These are phyloP conservation scores for Siniperca undulata DNA, from an alignment of 2,797 vertebrate species.

Conservation along the genomic window DNA sequence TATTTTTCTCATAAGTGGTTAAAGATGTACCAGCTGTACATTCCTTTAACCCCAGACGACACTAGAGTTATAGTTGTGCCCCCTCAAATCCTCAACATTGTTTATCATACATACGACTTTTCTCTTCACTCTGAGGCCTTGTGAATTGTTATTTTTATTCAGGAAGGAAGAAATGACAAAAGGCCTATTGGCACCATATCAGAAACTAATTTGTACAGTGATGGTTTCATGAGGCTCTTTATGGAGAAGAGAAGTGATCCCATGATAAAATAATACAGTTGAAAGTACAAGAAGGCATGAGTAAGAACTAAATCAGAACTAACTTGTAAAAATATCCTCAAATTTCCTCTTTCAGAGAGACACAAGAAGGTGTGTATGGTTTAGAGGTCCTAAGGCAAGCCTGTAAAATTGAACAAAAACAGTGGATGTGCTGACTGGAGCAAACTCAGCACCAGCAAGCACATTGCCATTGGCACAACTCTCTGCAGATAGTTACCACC, in stretches of 20 bases:
- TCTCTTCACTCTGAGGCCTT: constrained; percentile 21
- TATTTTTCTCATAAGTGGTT: constrained; percentile 71
- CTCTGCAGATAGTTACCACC: constrained; percentile 31
- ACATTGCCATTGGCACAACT: constrained; percentile 33
- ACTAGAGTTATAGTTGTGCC: no score
- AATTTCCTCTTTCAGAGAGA: constrained; percentile 26
- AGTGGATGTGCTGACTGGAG: constrained; percentile 72
- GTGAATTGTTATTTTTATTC: constrained; percentile 7
- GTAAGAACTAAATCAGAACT: constrained; percentile 13
- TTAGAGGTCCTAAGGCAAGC: constrained; percentile 28
- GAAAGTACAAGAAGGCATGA: constrained; percentile 20
- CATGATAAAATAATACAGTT: constrained; percentile 12
- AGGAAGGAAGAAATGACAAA: background rate
- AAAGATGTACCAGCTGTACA: constrained; percentile 78
- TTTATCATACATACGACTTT: constrained; percentile 33
- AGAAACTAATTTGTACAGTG: constrained; percentile 4
- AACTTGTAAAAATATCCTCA: constrained; percentile 59
- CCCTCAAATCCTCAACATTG: constrained; percentile 4
- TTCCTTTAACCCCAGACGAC: constrained; percentile 63
- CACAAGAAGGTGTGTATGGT: constrained; percentile 25
- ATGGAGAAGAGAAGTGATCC: background rate
- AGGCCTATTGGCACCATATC: background rate
- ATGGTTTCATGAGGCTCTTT: background rate
- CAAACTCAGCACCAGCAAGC: constrained; percentile 66
- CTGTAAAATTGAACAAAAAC: constrained; percentile 59